Base-by-base conservation (phyloP, 2,113 vertebrate species). In the Zapornia atra region DNA sequence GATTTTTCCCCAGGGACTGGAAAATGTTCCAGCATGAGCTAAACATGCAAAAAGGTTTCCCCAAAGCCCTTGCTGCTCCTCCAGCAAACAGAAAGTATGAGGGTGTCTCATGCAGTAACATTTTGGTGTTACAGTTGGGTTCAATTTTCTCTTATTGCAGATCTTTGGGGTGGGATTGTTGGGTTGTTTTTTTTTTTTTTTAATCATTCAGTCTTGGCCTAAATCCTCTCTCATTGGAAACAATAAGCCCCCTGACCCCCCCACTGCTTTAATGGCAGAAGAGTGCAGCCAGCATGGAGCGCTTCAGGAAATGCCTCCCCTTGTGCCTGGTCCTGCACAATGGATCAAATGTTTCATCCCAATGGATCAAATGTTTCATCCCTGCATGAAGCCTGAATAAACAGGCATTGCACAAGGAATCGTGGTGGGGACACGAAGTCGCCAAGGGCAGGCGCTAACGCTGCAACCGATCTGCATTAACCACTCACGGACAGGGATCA, bases 331-430 rank as follows among this genome's bases (percentile, higher is more conserved):
- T 59, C 57, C 73, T 2, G 34, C 73, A 94, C 89, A 95, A 94
- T 89, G 94, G 81, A 70, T 53, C 81, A 68, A 72, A 84, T 0
- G 20, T 76, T 96, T 94, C 86, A 86, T 97, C 96, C 63, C 89
- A 95, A 94, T 89, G 94, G 81, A 70, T 53, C 81, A 68, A 72
- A 84, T 0, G 20, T 76, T 96, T 94, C 86, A 86, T 97, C 96
- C 63, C 89, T 50, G 86, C 4, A 4, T 69, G 95, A 81, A 64
- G 96, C 84, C 93, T 82, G 84, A 94, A 94, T 7, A 79, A 94
- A 82, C 65, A 92, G 92, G 69, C 73, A 79, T 87, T 96, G 91
- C 81, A 61, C 83, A 95, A 92, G 91, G 93, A 87, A 26, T 17
- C 6, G 0, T 1, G 2, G 44, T 14, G 66, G 91, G 94, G 84